Evolutionary conservation across 2,797 vertebrate genomes (phyloP), one percentile per base, ranked within the genome.

Genomic region (Fratercula arctica): DNA sequence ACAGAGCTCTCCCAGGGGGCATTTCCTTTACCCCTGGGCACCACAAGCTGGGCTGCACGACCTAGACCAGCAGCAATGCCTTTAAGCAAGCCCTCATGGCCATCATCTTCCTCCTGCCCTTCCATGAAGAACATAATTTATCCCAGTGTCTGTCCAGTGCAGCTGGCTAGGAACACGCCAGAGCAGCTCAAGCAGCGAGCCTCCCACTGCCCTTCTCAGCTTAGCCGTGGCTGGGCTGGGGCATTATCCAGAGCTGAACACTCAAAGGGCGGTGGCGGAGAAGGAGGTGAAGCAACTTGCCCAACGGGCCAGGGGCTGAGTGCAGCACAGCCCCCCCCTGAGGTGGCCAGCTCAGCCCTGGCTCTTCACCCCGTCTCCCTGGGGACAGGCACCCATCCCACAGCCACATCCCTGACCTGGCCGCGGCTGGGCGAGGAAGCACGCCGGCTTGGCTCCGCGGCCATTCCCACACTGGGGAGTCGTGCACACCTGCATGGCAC

Each of bases 401-500:
- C 1, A 3, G 76, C 63, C 64, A 8, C 85, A 7, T 53, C 90
- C 53, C 76, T 85, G 74, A 84, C 89, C 89, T 79, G 10, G 3
- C 12, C 0, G 6, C 31, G 61, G 43, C 80, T 3, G 0, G 54
- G 61, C 2, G 35, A 63, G 74, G 89, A 64, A 46, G 48, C 79
- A 51, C 3, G 9, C 16, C 26, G 10, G 73, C 66, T 73, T 61
- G 2, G 6, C n/a, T 74, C 31, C 41, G 12, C 1, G 4, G 39
- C 4, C 0, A 37, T 94, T 88, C 94, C 94, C 80, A 81, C 45
- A 9, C 15, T 15, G 0, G 29, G 83, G 69, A 86, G 35, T 2
- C 77, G 57, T 37, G 76, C 87, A 16, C 70, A 54, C 70, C 91
- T 87, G 91, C 45, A 12, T n/a, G 84, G 80, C 87, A 10, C 86